These are phyloP conservation scores for Anguilla obscura DNA, from an alignment of 2,797 vertebrate genomes.

Conservation along the genomic window DNA sequence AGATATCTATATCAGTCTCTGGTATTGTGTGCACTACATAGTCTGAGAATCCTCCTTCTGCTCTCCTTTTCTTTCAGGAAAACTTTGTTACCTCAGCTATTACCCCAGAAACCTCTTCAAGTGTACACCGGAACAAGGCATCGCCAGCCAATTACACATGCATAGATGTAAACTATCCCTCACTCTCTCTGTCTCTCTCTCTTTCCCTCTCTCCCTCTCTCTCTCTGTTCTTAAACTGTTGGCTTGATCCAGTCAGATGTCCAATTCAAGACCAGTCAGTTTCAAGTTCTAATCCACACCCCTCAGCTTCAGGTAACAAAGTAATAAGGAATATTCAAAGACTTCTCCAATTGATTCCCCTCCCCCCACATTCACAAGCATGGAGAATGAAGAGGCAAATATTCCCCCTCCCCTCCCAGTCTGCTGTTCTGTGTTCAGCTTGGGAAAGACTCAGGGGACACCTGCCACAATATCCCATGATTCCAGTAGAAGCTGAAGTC, in stretches of 20 bases:
- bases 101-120: constrained; percentile 8
- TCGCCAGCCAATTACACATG: neutral
- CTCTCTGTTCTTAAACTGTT: neutral
- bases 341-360: neutral
- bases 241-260: neutral
- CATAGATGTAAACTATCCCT: neutral
- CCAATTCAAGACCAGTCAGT: neutral
- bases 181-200: neutral
- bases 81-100: neutral
- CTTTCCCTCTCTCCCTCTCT: neutral
- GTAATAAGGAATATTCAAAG: neutral
- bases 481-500: neutral
- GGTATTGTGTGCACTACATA: neutral
- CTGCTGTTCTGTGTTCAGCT: constrained; percentile 1
- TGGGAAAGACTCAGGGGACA: neutral
- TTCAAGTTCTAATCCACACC: neutral
- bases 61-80: neutral
- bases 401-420: neutral
- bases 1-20: neutral
- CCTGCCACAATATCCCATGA: neutral
- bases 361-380: neutral
- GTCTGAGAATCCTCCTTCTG: neutral
- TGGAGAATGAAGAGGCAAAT: neutral
- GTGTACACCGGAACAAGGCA: neutral
- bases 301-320: neutral